Conservation (phyloP, 2,888 invertebrate genomes). For the Dichetophora obliterata region DNA sequence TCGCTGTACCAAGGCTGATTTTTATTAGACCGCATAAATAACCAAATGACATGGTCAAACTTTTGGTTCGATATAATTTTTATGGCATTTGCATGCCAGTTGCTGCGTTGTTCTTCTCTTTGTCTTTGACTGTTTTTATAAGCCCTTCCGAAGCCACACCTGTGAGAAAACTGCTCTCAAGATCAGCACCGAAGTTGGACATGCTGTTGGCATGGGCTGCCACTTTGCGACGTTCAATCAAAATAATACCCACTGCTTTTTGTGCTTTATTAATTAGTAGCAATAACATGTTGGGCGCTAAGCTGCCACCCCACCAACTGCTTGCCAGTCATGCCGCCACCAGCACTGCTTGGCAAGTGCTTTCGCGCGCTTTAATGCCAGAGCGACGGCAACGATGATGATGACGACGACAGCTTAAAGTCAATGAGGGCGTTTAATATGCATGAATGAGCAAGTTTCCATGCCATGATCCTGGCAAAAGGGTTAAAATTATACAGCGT, state of each 20-base stretch:
- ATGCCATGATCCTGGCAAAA: constrained; percentile 26
- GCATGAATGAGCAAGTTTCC: constrained; percentile 29
- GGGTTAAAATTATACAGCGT: constrained; percentile 27
- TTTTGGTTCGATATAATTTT: not conserved
- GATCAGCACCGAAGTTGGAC: not conserved
- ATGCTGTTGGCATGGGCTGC: not conserved
- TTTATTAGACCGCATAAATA: constrained; percentile 35
- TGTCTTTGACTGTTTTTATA: constrained; percentile 17
- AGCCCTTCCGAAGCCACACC: constrained; percentile 22
- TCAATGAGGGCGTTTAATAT: constrained; percentile 39
- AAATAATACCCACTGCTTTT: constrained; percentile 12
- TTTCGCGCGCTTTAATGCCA: constrained; percentile 34
- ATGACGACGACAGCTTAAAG: constrained; percentile 3
- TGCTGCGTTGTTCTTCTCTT: not conserved
- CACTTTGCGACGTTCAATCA: constrained; percentile 10
- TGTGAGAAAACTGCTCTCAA: not conserved
- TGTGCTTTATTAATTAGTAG: constrained; percentile 16
- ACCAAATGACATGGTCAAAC: constrained; percentile 11
- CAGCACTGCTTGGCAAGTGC: constrained; percentile 12
- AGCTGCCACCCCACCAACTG: not conserved
- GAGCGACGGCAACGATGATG: not conserved
- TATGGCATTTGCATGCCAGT: constrained; percentile 22
- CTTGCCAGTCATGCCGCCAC: not conserved
- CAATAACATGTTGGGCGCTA: constrained; percentile 3
- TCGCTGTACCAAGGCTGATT: constrained; percentile 1